These are phyloP conservation scores for Urechis unicinctus DNA, from an alignment of 2,888 invertebrate species.

Conservation along the genomic window DNA sequence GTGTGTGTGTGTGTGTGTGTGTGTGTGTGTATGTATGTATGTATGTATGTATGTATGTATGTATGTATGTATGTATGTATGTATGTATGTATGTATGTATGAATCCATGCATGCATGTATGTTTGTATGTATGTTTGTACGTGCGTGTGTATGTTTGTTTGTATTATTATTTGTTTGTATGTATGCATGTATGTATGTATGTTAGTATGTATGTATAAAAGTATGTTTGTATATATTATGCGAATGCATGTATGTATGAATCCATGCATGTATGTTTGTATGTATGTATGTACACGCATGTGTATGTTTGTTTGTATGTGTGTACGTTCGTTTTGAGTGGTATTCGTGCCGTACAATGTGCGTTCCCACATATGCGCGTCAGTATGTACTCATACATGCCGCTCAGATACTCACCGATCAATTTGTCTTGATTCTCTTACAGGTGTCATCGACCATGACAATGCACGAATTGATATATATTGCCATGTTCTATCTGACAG, in stretches of 20 bases:
- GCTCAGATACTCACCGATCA: too few relatives aligned
- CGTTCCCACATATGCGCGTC: too few relatives aligned
- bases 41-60: conserved; percentile 5
- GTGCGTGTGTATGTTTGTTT: neutral
- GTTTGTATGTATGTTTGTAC: neutral
- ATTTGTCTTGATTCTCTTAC: too few relatives aligned
- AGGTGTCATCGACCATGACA: too few relatives aligned
- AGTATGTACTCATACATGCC: too few relatives aligned
- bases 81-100: conserved; percentile 4
- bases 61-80: conserved; percentile 7
- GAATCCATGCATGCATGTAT: conserved; percentile 1
- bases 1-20: neutral
- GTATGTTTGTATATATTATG: too few relatives aligned
- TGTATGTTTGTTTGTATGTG: too few relatives aligned
- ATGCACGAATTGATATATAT: too few relatives aligned
- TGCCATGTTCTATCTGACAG: too few relatives aligned
- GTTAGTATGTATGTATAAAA: conserved; percentile 3
- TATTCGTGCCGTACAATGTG: too few relatives aligned
- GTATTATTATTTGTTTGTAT: neutral
- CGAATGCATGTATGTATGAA: conserved; percentile 5
- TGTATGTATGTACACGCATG: conserved; percentile 5
- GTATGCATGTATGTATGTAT: conserved; percentile 1
- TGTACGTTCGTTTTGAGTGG: too few relatives aligned
- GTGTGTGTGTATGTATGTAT: conserved; percentile 5
- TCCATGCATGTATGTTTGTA: too few relatives aligned